Evolutionary conservation across 2,888 invertebrate species (phyloP), one percentile per base, ranked within the genome.

Genomic region (Hofmannophila pseudospretella): DNA sequence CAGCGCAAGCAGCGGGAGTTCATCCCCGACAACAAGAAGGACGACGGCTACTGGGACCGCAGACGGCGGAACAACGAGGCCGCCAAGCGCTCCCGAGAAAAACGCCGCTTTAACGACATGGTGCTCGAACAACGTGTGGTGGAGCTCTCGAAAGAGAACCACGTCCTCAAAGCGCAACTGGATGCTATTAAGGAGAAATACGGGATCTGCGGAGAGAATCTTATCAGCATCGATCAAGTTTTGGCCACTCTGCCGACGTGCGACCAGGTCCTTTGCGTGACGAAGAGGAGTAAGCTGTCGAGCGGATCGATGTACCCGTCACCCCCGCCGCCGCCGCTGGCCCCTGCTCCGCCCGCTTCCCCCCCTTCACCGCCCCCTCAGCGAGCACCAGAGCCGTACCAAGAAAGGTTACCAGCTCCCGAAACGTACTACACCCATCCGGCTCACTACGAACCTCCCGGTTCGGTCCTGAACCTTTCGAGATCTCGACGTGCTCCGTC

Each of bases 31-130:
- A 95, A 92, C 79, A 97, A 97, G 74, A 98, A 98, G 72, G 98
- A 98, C 66, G 96, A 97, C 60, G 96, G 95, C 64, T 98, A 98
- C 79, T 98, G 99, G 99, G 97, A 98, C 76, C 91, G 98, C 39
- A 90, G 99, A 39, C 90, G 98, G 45, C 91, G 98, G 41, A 98
- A 99, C 82, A 99, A 99, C 78, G 98, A 98, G 76, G 98, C 98
- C 0, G 98, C 98, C 39, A 97, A 98, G 71, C 88, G 97, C 29
- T 97, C 97, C 4, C 91, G 98, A n/a, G 98, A 98, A 75, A 98
- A 98, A 76, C 90, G 98, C 27, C 92, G 98, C 31, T 94, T 96
- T 85, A 97, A 98, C 70, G 98, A 98, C 78, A 96, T 98, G 96
- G 96, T 97, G 1, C 88, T 99, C 42, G 98, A 98, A 66, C 95